These are phyloP conservation scores for Clavelina lepadiformis DNA, from an alignment of 23 tunicate species.

Conservation along the genomic window DNA sequence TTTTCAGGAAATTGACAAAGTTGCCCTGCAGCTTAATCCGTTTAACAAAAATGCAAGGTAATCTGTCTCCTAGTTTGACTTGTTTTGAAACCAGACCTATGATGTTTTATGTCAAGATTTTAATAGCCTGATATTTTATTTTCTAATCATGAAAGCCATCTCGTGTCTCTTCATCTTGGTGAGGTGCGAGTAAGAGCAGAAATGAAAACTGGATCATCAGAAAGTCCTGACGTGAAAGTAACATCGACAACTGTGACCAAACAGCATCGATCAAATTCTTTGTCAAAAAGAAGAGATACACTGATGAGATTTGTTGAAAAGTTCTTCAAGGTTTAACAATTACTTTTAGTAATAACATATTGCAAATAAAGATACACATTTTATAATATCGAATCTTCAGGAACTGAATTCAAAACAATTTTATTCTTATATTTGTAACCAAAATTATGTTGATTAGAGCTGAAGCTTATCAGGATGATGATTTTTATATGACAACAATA, in stretches of 20 bases:
- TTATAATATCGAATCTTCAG: too few species aligned
- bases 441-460: too few species aligned
- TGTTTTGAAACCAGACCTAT: too few species aligned
- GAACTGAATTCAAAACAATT: too few species aligned
- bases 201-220: constrained; percentile 14
- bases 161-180: constrained; percentile 47
- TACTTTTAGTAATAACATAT: too few species aligned
- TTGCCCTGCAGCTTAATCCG: constrained; percentile 38
- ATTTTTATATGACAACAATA: too few species aligned
- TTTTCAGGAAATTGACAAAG: constrained; percentile 79
- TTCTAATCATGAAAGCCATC: too few species aligned
- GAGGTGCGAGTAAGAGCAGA: constrained; percentile 77
- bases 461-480: too few species aligned
- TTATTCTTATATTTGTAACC: too few species aligned
- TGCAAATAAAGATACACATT: too few species aligned
- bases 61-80: background rate
- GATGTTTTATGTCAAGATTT: too few species aligned
- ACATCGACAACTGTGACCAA: constrained; percentile 5
- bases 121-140: too few species aligned
- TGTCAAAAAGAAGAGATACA: constrained; percentile 1
- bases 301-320: constrained; percentile 14
- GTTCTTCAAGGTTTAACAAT: constrained; percentile 63
- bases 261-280: constrained; percentile 15
- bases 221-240: background rate
- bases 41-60: constrained; percentile 51